Base-by-base conservation (phyloP, 1,140 invertebrate species). In the Drosophila tani region DNA sequence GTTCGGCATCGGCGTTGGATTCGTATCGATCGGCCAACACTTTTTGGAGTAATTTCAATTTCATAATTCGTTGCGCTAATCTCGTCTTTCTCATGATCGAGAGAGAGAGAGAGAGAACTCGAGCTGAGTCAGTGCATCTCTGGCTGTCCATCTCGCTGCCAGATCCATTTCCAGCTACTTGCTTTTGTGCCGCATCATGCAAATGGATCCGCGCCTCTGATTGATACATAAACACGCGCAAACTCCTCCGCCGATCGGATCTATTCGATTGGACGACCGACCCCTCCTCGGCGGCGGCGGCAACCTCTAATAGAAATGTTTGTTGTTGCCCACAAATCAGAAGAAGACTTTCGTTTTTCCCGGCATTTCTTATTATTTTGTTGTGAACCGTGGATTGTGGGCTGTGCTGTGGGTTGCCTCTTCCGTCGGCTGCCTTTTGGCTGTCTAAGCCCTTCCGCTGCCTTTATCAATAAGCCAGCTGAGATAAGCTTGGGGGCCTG, bases 11-110 rank as follows among this genome's bases (percentile, higher is more conserved):
- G 51, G 32, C 1, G 9, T 9, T 32, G 32, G 32, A 35, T 53
- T 86, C 70, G 85, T 78, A 90, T 80, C 81, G 86, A 90, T 90
- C 85, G 82, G 67, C 85, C 85, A 90, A 90, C 85, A 84, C 85
- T 85, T 88, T 88, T 88, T 90, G 68, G 85, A 90, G 85, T 90
- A 91, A 90, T 90, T 90, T 90, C 85, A 90, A 90, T 90, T 90
- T 90, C 81, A 90, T 90, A 85, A 90, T 90, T 90, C 85, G 85
- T 90, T 90, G 85, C 85, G 85, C 85, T 90, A 90, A 90, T 90
- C 85, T 90, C 63, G 81, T 80, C 76, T 77, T 88, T 88, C 84
- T 84, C 85, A 83, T 83, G 77, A 87, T 66, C 62, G 73, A 68
- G 66, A 82, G 46, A 53, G 73, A 68, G 66, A 82, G 46, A 53